Base-by-base conservation (phyloP, 1,140 invertebrate species). In the Trichoplusia ni region DNA sequence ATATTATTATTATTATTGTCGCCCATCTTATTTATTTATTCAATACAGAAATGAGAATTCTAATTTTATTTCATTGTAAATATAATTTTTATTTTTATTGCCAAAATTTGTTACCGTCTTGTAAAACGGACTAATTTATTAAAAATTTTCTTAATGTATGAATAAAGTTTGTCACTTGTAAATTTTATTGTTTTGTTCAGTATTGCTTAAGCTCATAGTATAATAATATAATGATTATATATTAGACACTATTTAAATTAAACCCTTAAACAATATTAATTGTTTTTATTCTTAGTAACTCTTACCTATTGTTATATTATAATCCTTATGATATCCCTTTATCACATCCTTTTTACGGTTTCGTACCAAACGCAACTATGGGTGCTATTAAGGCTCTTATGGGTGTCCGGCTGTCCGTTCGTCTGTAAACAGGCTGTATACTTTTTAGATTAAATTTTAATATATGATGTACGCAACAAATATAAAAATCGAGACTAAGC, bases 141-240 rank as follows among this genome's bases (percentile, higher is more conserved):
- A 29, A 79, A 78, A 79, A 71, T 63, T 49, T 54, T 74, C 59
- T 18, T 80, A 82, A 31, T 33, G 35, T 59, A 46, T 31, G 31
- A 67, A 47, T 31, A 69, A 77, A 71, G 79, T 81, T 86, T 84
- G 73, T 80, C 66, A 75, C 65, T 69, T 86, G 84, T 87, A 87
- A 89, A 89, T 89, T 89, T 84, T 89, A 89, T 88, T 77, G 78
- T 89, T 89, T 82, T 82, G 84, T 89, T 89, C 84, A 84, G 79
- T 84, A 86, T 86, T 86, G 75, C 71, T 69, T 85, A 89, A 83
- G 79, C 75, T 65, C 80, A 85, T 83, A 85, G 71, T 81, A 84
- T 84, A 82, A 79, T 82, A 81, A 75, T 74, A 67, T 73, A 70
- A 80, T 75, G 75, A 70, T 76, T 81, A 69, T 61, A 61, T 69